Evolutionary conservation across 2,797 vertebrate species (phyloP), one percentile per base, ranked within the genome.

Genomic region (Crax fasciolata): DNA sequence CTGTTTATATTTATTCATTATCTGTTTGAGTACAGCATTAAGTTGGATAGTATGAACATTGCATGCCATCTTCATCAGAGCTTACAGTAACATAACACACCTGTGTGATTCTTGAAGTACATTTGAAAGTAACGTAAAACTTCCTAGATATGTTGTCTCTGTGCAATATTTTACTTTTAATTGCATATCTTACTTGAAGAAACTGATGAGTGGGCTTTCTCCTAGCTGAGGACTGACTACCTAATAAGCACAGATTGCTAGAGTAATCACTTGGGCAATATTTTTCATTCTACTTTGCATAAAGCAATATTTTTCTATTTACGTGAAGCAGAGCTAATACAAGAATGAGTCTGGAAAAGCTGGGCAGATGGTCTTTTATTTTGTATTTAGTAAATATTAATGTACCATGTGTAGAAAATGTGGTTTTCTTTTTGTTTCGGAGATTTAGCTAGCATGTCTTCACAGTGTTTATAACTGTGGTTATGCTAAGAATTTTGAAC

Each of bases 91-190:
- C 46, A 68, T 96, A 51, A 32, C 39, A 84, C 46, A 18, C 74
- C n/a, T 93, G 25, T 87, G 52, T 93, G 66, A 41, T 83, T 83
- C 15, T 83, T 95, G 71, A 95, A 95, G 88, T 79, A 82, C 83
- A 73, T 68, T 91, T 96, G 62, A 13, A 94, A 63, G 55, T 66
- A 77, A 57, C 39, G 5, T 89, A 41, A 77, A 72, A 84, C 39
- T 92, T 87, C 28, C 43, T 87, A 41, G 44, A 39, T 75, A 23
- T 79, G 27, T 43, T 77, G 20, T 58, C 61, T 70, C 70, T 95
- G 93, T 62, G 49, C 28, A 68, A 35, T 93, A 80, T 84, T 96
- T 96, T 95, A 72, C 19, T 95, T 96, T 79, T 83, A 96, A 97
- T 96, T 96, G 94, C 96, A 96, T 95, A 82, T 91, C 94, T 91